Conservation (phyloP, 2,888 invertebrate species). For the Cordilura impudica region DNA sequence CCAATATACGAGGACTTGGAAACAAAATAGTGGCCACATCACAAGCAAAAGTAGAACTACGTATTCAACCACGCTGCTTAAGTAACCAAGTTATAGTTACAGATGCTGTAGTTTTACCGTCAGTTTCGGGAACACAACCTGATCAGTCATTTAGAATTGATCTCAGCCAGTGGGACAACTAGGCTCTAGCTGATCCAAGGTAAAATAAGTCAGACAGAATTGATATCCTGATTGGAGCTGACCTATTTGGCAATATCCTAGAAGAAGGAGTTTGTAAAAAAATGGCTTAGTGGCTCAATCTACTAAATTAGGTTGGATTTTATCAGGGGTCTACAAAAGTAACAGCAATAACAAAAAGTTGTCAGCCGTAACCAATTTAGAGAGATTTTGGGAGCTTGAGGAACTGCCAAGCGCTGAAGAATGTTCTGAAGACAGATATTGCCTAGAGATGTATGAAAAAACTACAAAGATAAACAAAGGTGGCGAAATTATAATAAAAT, state of each 20-base stretch:
- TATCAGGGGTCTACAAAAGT: background rate
- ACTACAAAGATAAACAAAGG: too few species aligned
- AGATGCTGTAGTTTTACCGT: too few species aligned
- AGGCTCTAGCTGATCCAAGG: background rate
- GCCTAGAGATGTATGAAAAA: background rate
- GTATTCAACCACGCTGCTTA: too few species aligned
- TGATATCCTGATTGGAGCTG: constrained; percentile 9
- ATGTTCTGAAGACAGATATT: background rate
- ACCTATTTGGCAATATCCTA: background rate
- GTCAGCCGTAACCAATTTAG: background rate
- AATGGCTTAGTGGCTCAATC: background rate
- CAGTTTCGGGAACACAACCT: background rate
- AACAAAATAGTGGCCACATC: too few species aligned
- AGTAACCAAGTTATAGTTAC: too few species aligned
- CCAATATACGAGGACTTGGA: too few species aligned
- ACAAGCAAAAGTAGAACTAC: background rate
- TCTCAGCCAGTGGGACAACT: background rate
- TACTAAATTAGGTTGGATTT: background rate
- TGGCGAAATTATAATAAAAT: background rate
- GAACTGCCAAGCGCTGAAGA: background rate
- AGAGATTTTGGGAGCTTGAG: constrained; percentile 12
- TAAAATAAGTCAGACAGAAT: constrained; percentile 1
- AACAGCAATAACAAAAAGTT: background rate
- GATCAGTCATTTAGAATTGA: background rate
- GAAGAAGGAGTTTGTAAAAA: constrained; percentile 2